Percentiles rank a stretch among this genome's conserved stretches.
These are phyloP conservation scores for Resseliella maxima DNA, from an alignment of 2,888 invertebrate species.

Conservation along the genomic window DNA sequence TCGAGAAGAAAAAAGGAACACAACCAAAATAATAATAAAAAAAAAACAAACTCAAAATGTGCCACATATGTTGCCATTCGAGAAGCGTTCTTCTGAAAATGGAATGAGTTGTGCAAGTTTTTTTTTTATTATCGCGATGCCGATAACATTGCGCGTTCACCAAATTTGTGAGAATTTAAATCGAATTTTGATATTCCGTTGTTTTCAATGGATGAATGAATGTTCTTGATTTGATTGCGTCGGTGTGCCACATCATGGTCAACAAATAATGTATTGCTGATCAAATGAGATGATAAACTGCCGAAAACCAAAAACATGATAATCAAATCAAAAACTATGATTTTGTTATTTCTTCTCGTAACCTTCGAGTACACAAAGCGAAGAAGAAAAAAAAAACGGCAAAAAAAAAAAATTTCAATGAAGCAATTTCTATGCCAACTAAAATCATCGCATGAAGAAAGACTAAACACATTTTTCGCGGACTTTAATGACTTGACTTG, in stretches of 20 bases:
- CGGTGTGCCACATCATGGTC: not conserved
- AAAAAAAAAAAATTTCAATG: not conserved
- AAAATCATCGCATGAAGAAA: not conserved
- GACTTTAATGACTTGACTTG: constrained; percentile 17
- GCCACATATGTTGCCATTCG: not conserved
- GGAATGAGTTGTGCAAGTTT: constrained; percentile 4
- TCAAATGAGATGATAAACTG: not conserved
- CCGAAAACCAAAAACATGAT: not conserved
- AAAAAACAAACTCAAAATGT: not conserved
- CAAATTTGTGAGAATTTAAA: not conserved
- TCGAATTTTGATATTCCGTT: not conserved
- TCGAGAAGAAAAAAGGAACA: not conserved
- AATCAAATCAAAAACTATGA: constrained; percentile 43
- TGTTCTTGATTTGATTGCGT: too few relatives aligned
- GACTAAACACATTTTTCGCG: not conserved
- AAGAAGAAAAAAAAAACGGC: not conserved
- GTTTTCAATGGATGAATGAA: not conserved
- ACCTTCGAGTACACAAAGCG: not conserved
- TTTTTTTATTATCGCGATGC: too few relatives aligned
- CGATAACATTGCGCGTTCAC: not conserved
- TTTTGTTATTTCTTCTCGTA: not conserved
- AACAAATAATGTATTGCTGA: not conserved
- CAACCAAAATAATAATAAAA: not conserved
- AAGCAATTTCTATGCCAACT: not conserved
- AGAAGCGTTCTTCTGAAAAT: not conserved